Base-by-base conservation (phyloP, 2,113 vertebrate genomes). In the Hassar affinis region DNA sequence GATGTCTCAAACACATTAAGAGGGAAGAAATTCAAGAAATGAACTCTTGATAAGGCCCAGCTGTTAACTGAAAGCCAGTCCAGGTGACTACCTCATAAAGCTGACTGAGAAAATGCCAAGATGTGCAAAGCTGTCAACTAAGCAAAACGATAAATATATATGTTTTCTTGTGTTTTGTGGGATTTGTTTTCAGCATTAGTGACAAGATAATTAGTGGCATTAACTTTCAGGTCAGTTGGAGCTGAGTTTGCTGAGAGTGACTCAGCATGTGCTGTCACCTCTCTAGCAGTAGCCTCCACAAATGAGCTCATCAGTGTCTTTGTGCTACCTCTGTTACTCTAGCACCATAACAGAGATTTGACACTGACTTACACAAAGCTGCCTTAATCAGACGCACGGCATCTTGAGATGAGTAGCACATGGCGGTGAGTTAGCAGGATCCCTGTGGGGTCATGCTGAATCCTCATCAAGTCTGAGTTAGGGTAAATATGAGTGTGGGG, bases 361-460 rank as follows among this genome's bases (percentile, higher is more conserved):
- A 20, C 14, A 18, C 10, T 20, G 72, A 56, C 30, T 92, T 56
- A 14, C 90, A 88, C 89, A 86, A 87, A 91, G 85, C 86, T 64
- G 76, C 66, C 64, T 90, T 91, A 91, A 93, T 93, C 91, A 92
- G 88, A 92, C 89, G 85, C 88, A 89, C 88, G 81, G 62, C 87
- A 80, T 89, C 56, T 79, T 78, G 90, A 87, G 88, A 81, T 20
- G 35, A 18, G 51, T 56, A 27, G 61, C 15, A 3, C n/a, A n/a
- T n/a, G n/a, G n/a, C n/a, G n/a, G n/a, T 5, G 59, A 22, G 27
- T 42, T 52, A 27, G 84, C 88, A 85, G 87, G 88, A 88, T 83
- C 88, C 85, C 81, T 27, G 5, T 61, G 30, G 86, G 81, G 78
- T 89, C 71, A 27, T 74, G 45, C 71, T 30, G 45, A 25, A 27